Percentiles rank a stretch among this genome's conserved stretches.
Conservation (phyloP, 2,113 vertebrate genomes). For the Typhlomys cinereus region DNA sequence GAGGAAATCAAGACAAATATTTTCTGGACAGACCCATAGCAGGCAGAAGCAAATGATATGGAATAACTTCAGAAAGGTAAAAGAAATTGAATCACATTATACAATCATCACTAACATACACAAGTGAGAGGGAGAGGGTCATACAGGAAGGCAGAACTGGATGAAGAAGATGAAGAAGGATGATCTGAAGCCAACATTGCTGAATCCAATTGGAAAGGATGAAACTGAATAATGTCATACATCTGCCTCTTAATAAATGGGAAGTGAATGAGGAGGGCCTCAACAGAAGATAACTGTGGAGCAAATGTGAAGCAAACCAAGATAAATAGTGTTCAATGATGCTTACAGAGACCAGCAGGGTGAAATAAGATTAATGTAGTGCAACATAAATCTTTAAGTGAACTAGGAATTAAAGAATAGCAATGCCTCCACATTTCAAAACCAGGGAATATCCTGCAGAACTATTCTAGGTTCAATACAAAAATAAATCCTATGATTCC, state of each 20-base stretch:
- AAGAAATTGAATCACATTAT: constrained; percentile 35
- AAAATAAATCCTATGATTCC: background rate
- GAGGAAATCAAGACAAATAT: constrained; percentile 61
- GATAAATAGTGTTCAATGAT: constrained; percentile 76
- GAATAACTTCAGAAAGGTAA: constrained; percentile 51
- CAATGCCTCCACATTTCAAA: constrained; percentile 51
- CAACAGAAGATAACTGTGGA: constrained; percentile 54
- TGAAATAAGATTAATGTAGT: constrained; percentile 76
- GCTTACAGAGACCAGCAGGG: constrained; percentile 47
- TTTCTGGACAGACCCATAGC: background rate
- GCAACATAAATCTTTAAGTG: constrained; percentile 42
- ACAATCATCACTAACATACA: constrained; percentile 42
- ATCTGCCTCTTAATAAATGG: constrained; percentile 53
- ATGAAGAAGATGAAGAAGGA: constrained; percentile 67
- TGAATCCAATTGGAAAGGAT: constrained; percentile 35
- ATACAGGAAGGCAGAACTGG: too few relatives aligned
- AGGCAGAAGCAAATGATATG: constrained; percentile 25
- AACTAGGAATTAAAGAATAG: constrained; percentile 71
- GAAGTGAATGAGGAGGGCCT: constrained; percentile 71
- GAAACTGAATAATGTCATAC: constrained; percentile 64
- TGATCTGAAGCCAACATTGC: constrained; percentile 10
- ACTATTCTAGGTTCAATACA: background rate
- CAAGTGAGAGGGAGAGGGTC: background rate
- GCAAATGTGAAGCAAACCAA: constrained; percentile 79
- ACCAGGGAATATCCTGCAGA: background rate